Evolutionary conservation across 2,888 invertebrate genomes (phyloP).

Genomic region (Drosophila eohydei): DNA sequence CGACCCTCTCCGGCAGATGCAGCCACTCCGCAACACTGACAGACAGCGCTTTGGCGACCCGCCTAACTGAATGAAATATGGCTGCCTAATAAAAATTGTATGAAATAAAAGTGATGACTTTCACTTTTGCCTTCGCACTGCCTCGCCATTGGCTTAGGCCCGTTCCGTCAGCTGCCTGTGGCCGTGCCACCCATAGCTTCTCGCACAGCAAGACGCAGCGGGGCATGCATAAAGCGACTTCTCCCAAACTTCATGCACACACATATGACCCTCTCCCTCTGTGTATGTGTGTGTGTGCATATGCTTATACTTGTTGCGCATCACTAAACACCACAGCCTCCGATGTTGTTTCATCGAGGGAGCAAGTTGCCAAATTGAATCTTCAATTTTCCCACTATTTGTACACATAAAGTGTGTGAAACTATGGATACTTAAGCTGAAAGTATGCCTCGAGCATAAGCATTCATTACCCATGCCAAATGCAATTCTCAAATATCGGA

Average conservation of each 20-base stretch:
- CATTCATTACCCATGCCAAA: not conserved
- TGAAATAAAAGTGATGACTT: constrained; percentile 81
- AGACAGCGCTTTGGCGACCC: constrained; percentile 56
- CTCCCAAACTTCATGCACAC: constrained; percentile 23
- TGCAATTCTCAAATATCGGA: not conserved
- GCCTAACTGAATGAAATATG: constrained; percentile 79
- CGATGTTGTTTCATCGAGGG: not conserved
- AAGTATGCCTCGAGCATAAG: not conserved
- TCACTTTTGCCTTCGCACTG: constrained; percentile 62
- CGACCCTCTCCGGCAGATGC: constrained; percentile 17
- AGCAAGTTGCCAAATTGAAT: constrained; percentile 11
- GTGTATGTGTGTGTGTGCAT: constrained; percentile 3
- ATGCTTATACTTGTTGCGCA: constrained; percentile 59
- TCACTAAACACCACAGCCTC: constrained; percentile 1
- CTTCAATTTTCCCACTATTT: constrained; percentile 11
- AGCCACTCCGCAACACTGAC: constrained; percentile 38
- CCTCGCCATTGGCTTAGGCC: constrained; percentile 10
- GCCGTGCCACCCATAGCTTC: constrained; percentile 17
- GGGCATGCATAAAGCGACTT: constrained; percentile 32
- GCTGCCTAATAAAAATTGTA: constrained; percentile 76
- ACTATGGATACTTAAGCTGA: not conserved
- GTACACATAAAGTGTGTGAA: not conserved
- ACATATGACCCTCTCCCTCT: not conserved
- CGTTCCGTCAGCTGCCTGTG: not conserved
- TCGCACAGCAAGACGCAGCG: constrained; percentile 1